Conservation (phyloP, 2,888 invertebrate genomes). For the Scaptomyza cyrtandrae region DNA sequence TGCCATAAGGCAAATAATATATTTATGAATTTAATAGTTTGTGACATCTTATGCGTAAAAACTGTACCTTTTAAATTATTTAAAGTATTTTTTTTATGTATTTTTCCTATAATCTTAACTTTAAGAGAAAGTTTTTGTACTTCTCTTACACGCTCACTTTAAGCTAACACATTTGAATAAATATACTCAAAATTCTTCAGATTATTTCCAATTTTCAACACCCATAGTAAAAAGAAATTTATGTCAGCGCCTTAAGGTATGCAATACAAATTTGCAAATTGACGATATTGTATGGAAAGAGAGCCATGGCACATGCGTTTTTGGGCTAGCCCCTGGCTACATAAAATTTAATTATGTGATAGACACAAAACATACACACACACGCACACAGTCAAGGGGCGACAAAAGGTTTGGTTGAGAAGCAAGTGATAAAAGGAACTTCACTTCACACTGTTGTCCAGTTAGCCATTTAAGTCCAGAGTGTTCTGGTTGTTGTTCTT, state of each 20-base stretch:
- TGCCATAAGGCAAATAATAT: no score
- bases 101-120: no score
- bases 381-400: conserved; percentile 13
- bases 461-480: conserved; percentile 56
- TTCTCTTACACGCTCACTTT: no score
- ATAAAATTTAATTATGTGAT: conserved; percentile 74
- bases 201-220: conserved; percentile 4
- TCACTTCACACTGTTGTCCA: conserved; percentile 11
- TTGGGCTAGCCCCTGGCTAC: conserved; percentile 44
- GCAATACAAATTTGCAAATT: conserved; percentile 31
- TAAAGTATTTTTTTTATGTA: no score
- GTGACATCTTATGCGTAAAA: no score
- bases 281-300: conserved; percentile 26
- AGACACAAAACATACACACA: conserved; percentile 42
- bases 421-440: conserved; percentile 2
- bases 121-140: no score
- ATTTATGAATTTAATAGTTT: no score
- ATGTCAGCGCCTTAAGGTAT: conserved; percentile 10
- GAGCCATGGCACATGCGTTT: conserved; percentile 42
- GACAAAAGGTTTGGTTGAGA: conserved; percentile 62
- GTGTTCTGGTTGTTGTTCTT: conserved; percentile 21
- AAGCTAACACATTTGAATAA: not conserved
- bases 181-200: not conserved
- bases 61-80: no score
- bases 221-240: not conserved